phyloP scores from a whole-genome alignment of 2,113 vertebrate genomes.

The Sterna hirundo region DNA sequence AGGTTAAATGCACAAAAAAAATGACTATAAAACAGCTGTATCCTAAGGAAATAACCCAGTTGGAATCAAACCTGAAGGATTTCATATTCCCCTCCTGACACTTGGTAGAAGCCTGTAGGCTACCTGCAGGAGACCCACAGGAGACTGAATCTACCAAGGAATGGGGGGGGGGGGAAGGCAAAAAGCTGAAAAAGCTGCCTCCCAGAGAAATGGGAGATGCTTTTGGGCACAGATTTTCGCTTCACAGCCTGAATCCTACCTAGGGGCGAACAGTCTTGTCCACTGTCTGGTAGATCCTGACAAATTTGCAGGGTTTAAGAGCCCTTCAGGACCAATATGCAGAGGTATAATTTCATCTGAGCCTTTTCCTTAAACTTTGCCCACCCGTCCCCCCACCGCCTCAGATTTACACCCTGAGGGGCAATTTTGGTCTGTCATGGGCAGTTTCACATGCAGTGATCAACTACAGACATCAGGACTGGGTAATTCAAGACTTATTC shows the following conservation, averaged over 20 bases:
- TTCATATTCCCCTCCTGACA: not conserved
- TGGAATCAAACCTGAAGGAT: not conserved
- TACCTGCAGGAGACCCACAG: not conserved
- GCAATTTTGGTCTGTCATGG: not conserved
- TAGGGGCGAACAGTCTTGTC: not conserved
- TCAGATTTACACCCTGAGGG: not conserved
- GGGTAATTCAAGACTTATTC: not conserved
- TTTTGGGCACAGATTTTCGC: not conserved
- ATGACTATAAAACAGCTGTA: not conserved
- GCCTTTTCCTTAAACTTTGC: not conserved
- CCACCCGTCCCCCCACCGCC: not conserved
- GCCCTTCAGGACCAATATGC: not conserved
- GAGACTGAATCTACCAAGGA: not conserved
- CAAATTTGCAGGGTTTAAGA: not conserved
- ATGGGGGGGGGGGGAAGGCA: not conserved
- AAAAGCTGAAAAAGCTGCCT: not conserved
- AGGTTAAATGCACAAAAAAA: not conserved
- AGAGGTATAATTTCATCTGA: rapidly evolving
- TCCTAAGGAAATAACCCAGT: not conserved
- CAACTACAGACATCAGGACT: not conserved
- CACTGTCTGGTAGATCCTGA: not conserved
- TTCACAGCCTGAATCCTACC: not conserved
- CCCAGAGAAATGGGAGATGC: not conserved
- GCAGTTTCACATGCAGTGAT: not conserved
- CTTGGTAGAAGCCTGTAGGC: not conserved